Conservation (phyloP, 92 coral and sea anemone species). For the Plumapathes pennacea region DNA sequence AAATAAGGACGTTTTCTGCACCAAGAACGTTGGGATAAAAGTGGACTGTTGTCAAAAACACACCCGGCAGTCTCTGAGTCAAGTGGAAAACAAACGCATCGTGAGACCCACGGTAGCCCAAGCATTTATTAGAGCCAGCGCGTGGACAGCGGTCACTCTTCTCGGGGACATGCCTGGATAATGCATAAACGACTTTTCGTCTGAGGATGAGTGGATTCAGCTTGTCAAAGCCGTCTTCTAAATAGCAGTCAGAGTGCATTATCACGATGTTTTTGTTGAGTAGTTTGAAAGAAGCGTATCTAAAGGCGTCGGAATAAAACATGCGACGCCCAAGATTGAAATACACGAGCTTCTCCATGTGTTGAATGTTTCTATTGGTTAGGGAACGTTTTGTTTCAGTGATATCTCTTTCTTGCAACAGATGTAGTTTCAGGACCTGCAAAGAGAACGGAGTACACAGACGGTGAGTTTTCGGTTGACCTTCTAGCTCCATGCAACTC, state of each 20-base stretch:
- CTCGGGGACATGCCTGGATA: conserved; percentile 69
- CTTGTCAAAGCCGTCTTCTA: conserved; percentile 75
- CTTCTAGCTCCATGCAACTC: too few species aligned
- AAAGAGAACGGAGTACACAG: conserved; percentile 37
- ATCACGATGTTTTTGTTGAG: conserved; percentile 53
- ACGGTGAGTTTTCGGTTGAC: too few species aligned
- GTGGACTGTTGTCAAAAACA: conserved; percentile 44
- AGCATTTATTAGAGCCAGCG: too few species aligned
- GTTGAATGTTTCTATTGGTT: too few species aligned
- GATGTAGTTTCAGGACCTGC: conserved; percentile 15
- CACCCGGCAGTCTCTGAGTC: conserved; percentile 42
- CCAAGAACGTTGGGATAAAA: conserved; percentile 75
- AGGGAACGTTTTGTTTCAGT: too few species aligned
- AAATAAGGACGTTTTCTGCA: conserved; percentile 68
- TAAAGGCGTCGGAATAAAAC: conserved; percentile 78
- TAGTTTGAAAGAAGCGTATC: conserved; percentile 62
- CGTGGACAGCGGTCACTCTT: conserved; percentile 48
- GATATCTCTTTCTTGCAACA: too few species aligned
- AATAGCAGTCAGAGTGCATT: conserved; percentile 83
- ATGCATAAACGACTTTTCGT: conserved; percentile 63
- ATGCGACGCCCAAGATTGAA: conserved; percentile 60
- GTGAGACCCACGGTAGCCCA: conserved; percentile 89
- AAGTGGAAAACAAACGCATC: conserved; percentile 83
- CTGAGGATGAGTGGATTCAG: conserved; percentile 44
- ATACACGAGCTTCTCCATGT: conserved; percentile 35